phyloP scores from a whole-genome alignment of 2,113 vertebrate species.

The Nerophis ophidion region DNA sequence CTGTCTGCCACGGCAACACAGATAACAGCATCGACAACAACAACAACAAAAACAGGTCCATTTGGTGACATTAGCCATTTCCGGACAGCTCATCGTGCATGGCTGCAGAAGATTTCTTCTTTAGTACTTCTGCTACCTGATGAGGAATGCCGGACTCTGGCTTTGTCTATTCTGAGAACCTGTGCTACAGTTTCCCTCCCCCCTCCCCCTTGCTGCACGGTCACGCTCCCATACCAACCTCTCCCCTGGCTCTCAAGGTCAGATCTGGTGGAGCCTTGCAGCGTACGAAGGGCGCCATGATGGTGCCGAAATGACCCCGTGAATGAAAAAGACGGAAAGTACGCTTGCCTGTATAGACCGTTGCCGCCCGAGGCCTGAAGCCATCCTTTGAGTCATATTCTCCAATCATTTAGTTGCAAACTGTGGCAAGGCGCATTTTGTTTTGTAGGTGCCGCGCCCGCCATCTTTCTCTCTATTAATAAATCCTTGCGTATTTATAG shows the following conservation, averaged over 20 bases:
- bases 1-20: slow-evolving; percentile 50
- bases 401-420: too few relatives aligned
- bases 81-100: neutral
- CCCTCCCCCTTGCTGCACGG: slow-evolving; percentile 45
- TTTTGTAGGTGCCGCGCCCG: slow-evolving; percentile 16
- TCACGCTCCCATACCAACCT: slow-evolving; percentile 68
- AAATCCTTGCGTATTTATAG: slow-evolving; percentile 67
- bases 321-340: neutral
- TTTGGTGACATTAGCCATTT: neutral
- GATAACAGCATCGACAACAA: slow-evolving; percentile 62
- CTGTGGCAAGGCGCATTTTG: neutral
- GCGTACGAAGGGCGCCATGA: slow-evolving; percentile 45
- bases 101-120: neutral
- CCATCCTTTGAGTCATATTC: neutral
- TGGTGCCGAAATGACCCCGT: slow-evolving; percentile 36
- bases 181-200: slow-evolving; percentile 40
- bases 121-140: slow-evolving; percentile 33
- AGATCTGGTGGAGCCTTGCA: slow-evolving; percentile 48
- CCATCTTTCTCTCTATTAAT: slow-evolving; percentile 65
- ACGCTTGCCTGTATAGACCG: slow-evolving; percentile 1
- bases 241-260: slow-evolving; percentile 71
- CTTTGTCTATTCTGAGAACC: slow-evolving; percentile 76
- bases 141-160: slow-evolving; percentile 67
- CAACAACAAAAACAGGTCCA: slow-evolving; percentile 21
- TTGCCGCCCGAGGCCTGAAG: neutral